Evolutionary conservation across 2,888 invertebrate species (phyloP), one percentile per base, ranked within the genome.

Genomic region (Pseudococcus jackbeardsleyi): DNA sequence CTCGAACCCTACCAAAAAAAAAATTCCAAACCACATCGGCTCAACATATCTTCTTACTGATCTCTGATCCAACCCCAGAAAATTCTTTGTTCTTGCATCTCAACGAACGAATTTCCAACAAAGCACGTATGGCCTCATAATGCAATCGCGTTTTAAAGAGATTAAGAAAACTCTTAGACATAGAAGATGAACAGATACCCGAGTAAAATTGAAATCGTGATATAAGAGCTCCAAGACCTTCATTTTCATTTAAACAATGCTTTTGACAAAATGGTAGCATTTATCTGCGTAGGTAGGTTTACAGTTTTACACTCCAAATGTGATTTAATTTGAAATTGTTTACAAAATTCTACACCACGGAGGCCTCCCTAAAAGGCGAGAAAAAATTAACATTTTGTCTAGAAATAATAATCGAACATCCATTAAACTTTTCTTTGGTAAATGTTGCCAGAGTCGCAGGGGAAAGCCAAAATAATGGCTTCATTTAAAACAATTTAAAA

Each of bases 401-500:
- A 2, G 39, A 42, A 79, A 39, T 26, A 42, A 33, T 72, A 79
- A 79, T 79, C 79, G 79, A 79, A 79, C 42, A 79, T 79, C 42
- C 79, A 79, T 79, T 79, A 42, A 79, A 79, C 39, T 79, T 72
- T 72, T 26, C n/a, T 42, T 79, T 79, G 39, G 9, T 26, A 11
- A 33, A 33, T 33, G 12, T 39, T 17, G 0, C 9, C 39, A n/a
- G 26, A 42, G 9, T 79, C 8, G 79, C 42, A 33, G 42, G 68
- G 33, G 33, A 39, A 77, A 77, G n/a, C n/a, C n/a, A 42, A 79
- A 42, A 79, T 42, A 79, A 79, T 79, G 79, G 39, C 79, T 79
- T 79, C 79, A 79, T 79, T 79, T 79, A 79, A 79, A 79, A 79
- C 79, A 79, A 79, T 79, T 79, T 79, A 79, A 79, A 79, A 79